A percentile compares a stretch with the other conserved stretches of the same genome.
These are phyloP conservation scores for Cerceris rybyensis DNA, from an alignment of 2,888 invertebrate species.

Conservation along the genomic window DNA sequence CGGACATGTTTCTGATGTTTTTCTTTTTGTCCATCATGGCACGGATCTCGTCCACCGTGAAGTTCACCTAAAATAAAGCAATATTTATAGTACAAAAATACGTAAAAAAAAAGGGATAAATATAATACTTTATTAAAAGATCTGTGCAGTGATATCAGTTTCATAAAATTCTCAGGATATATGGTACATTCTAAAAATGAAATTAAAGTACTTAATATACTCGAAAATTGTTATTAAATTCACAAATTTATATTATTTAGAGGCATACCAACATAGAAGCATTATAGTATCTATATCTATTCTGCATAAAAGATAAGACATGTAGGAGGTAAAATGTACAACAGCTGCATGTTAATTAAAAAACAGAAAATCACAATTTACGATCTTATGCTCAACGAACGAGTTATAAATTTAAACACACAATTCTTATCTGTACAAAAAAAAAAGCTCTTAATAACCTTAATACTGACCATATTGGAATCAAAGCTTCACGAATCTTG, in stretches of 20 bases:
- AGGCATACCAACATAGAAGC: background rate
- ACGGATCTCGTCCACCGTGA: slow-evolving; percentile 99
- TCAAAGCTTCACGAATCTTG: slow-evolving; percentile 48
- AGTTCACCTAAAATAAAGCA: slow-evolving; percentile 93
- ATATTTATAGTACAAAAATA: background rate
- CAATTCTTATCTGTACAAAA: slow-evolving; percentile 8
- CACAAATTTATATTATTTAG: background rate
- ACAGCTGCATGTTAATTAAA: background rate
- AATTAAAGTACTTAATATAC: background rate
- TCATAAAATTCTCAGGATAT: background rate
- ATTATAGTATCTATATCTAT: background rate
- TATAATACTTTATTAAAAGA: background rate
- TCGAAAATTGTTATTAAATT: background rate
- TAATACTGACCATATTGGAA: slow-evolving; percentile 57
- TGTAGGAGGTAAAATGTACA: background rate
- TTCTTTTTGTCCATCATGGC: slow-evolving; percentile 99
- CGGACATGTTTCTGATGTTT: slow-evolving; percentile 99
- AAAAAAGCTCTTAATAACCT: slow-evolving; percentile 27
- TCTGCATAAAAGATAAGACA: background rate
- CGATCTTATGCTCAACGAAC: background rate
- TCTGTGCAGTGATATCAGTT: slow-evolving; percentile 21
- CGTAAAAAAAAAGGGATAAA: background rate
- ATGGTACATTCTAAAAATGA: background rate
- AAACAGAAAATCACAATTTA: background rate
- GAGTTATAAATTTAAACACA: background rate